Base-by-base conservation (phyloP, 2,797 vertebrate genomes). In the Sebastes kiyomatsui region DNA sequence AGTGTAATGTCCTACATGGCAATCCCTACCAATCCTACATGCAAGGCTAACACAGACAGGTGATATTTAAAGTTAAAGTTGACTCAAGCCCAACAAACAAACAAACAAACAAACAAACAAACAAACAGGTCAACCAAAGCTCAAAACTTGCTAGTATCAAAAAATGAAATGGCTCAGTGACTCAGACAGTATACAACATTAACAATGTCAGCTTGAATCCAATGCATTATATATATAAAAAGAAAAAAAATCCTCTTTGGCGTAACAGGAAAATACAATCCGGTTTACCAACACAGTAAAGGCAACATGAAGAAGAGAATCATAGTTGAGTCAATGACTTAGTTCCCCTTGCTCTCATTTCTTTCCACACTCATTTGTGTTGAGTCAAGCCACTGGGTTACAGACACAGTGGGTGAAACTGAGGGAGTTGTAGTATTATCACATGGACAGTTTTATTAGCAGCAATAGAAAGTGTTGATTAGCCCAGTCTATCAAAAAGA, bases 391-490 rank as follows among this genome's bases (percentile, higher is more conserved):
- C 67, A 23, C 66, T 35, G 20, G 69, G 64, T 82, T 73, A 68
- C 59, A 77, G 74, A 76, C 61, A 68, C 60, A 33, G 38, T 27
- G 59, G 60, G 52, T 14, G 38, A 73, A 81, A 72, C 60, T 11
- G 30, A 60, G 25, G 25, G n/a, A 49, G 69, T 65, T 61, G 69
- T 83, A 67, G 65, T 67, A 80, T 71, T 49, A 87, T 87, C 64
- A 73, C 49, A 64, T 35, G 28, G 75, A 88, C 71, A 81, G 70
- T 76, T 72, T 86, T 65, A 72, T 81, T 92, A 95, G 91, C 91
- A 94, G 94, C 94, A 92, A 71, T 67, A 79, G 82, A 82, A 81
- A 80, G 86, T 88, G 84, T 91, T 35, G 62, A 85, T 87, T 79
- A 90, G 88, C 76, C 77, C 75, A 67, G 25, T 73, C 80, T 62